Percentiles rank a stretch among this genome's conserved stretches.
phyloP scores from a whole-genome alignment of 1,140 invertebrate species.

The Caenorhabditis remanei region DNA sequence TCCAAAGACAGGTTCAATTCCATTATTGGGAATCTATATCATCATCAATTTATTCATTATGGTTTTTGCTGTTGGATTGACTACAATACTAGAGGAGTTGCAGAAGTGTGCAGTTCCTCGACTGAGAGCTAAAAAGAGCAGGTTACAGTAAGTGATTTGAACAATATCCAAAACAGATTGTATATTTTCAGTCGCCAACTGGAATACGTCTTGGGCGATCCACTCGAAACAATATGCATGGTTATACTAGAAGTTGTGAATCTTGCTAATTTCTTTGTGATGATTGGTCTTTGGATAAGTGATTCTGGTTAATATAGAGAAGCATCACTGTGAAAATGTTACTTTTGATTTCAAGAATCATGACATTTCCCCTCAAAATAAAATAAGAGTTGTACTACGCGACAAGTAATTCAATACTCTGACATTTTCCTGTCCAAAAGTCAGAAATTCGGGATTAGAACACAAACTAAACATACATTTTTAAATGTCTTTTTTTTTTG shows the following conservation, averaged over 20 bases:
- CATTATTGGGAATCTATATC: not conserved
- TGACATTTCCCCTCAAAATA: too few species aligned
- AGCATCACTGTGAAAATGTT: too few species aligned
- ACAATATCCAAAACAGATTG: not conserved
- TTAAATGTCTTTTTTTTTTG: too few species aligned
- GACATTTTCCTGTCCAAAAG: too few species aligned
- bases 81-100: not conserved
- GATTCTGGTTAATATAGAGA: not conserved
- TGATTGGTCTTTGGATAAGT: not conserved
- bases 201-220: not conserved
- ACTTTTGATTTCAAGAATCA: too few species aligned
- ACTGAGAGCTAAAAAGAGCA: not conserved
- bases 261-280: not conserved
- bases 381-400: too few species aligned
- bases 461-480: too few species aligned
- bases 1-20: not conserved
- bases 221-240: conserved; percentile 11
- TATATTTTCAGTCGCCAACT: not conserved
- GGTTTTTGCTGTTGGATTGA: not conserved
- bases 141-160: not conserved
- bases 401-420: too few species aligned
- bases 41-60: conserved; percentile 11
- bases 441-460: too few species aligned
- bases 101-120: not conserved
- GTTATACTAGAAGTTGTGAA: not conserved